Evolutionary conservation across 1,140 invertebrate genomes (phyloP), one percentile per base, ranked within the genome.

Genomic region (Paralvinella palmiformis): DNA sequence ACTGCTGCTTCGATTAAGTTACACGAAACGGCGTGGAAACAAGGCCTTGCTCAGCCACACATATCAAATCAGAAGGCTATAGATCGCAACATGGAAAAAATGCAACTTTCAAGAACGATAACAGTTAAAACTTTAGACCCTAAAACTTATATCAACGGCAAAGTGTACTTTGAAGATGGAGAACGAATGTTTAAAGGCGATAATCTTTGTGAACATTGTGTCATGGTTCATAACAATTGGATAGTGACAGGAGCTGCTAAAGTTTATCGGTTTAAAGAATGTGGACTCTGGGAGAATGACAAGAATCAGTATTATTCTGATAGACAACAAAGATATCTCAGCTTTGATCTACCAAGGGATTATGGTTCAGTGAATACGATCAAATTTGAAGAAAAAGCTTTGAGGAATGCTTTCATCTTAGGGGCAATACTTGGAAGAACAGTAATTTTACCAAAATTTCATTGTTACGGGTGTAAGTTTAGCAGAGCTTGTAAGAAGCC

Each of bases 211-310:
- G n/a, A 41, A 10, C 10, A 41, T n/a, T 41, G 37, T 41, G 37
- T 41, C n/a, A 41, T 41, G 10, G 37, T 41, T 10, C 37, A 41
- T 41, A 41, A 41, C 37, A 41, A 41, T 41, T 41, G 37, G 37
- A 41, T 41, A n/a, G 10, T 41, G n/a, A 41, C 37, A 10, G 37
- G 37, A 10, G 37, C 37, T 41, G 37, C 37, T n/a, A 41, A 41
- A n/a, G 52, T 58, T 15, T 59, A 58, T 33, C 29, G 62, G 5
- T 57, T 59, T 37, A 64, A 64, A 29, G 62, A 64, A 32, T 45
- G 31, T 41, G 27, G 35, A 4, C 52, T 41, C n/a, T 64, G 62
- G 62, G 32, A 48, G 56, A 33, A 44, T 10, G 62, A 64, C 55
- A 58, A 41, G 24, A 45, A 60, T 7, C 17, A 22, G 20, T 64